Base-by-base conservation (phyloP, 2,888 invertebrate species). In the Chrysopilus asiliformis region DNA sequence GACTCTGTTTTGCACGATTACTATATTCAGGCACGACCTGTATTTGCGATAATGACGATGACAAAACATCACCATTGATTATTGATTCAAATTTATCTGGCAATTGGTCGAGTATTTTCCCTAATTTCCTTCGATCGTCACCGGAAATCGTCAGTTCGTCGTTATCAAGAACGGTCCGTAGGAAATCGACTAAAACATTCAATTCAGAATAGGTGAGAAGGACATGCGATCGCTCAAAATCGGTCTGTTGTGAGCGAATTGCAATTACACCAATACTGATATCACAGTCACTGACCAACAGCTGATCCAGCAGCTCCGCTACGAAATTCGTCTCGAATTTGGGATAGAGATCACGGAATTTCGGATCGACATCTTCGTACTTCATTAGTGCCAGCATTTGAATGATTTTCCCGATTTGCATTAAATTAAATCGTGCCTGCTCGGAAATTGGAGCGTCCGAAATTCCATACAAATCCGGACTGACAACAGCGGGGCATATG, bases 401-500 rank as follows among this genome's bases (percentile, higher is more conserved):
- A 32, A 97, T 64, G 47, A 94, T 85, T 66, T 91, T 89, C 1
- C 91, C 95, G 39, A 95, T 76, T 68, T 89, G 85, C 51, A 82
- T 79, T 35, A 86, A 68, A 65, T 85, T 97, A 61, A 89, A 91
- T 24, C 93, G 68, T 4, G 91, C 89, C 39, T 89, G 77, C 52
- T 86, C 81, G 27, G 87, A 87, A 37, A 97, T 84, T 6, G 91
- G 87, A 2, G 86, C 81, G 55, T 94, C 94, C 4, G 84, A 84
- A 36, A 97, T 83, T 12, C 94, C 95, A 60, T 90, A 82, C 2
- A 89, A 82, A 58, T 95, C 95, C 0, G 97, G 97, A 66, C 90
- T 90, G 32, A 93, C 83, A 36, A 98, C 86, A 1, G 94, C 95
- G 3, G 94, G 94, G 53, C 95, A 97, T 41, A 98, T 82, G 57